Evolutionary conservation across 1,140 invertebrate species (phyloP), one percentile per base, ranked within the genome.

Genomic region (Venustaconcha ellipsiformis): DNA sequence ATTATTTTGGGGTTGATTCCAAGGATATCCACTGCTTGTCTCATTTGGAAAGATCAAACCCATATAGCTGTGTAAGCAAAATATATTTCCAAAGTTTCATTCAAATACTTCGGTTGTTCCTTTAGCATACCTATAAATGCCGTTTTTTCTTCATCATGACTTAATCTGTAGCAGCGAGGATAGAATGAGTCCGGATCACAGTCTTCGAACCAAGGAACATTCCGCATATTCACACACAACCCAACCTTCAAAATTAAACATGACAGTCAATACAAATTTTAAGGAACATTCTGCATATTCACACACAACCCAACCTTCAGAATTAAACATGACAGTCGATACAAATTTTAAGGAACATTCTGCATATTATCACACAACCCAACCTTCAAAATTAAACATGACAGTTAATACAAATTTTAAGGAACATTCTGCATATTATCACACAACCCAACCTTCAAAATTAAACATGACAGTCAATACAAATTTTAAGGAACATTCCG

Each of bases 141-240:
- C 78, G 93, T 92, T 85, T 96, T 93, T 84, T 97, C 96, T 82
- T 97, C 96, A 14, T 94, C 93, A 88, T 94, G 94, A 81, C 85
- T 88, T 0, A 91, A 82, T 68, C 86, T 80, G 88, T 96, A 97
- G 83, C 95, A 96, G 57, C 96, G 92, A 0, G 96, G 96, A 87
- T 96, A 97, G 73, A 94, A 94, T 4, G 94, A 94, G 76, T 94
- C 92, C 0, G 95, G 93, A 48, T 95, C 92, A 23, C 94, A 94
- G 55, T 94, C 93, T 84, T 97, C 95, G 80, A 94, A 96, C 96
- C 96, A 97, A 84, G 96, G 94, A 88, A 96, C 94, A 90, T 97
- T 95, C 72, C 94, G 93, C 60, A 97, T 90, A 76, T 94, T 94
- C 13, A 93, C 92, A 80, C 95, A 95, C 37, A 98, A 89, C 56